Base-by-base conservation (phyloP, 2,888 invertebrate genomes). In the Troglohyphantes excavatus region DNA sequence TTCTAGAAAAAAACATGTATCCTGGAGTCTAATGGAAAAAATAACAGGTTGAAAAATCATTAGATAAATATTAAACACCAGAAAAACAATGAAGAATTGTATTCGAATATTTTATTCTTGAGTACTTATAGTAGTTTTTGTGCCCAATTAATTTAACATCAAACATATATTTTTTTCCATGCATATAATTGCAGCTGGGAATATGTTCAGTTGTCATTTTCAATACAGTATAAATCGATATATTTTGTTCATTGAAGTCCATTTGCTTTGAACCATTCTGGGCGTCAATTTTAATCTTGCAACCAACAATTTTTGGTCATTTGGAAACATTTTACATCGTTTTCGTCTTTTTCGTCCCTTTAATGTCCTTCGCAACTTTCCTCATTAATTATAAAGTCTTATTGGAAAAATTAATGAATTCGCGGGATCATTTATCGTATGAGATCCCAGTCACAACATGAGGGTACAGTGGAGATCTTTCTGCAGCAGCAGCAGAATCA, bases 321-420 rank as follows among this genome's bases (percentile, higher is more conserved):
- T 65, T 61, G 59, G 53, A 78, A 78, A 86, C 70, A 70, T 86
- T 86, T 68, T 67, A 39, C 85, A 70, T 78, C 43, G 70, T 67
- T 21, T 68, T 78, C 78, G 26, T 53, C 59, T 29, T 82, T 81
- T 87, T 70, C 61, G 29, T 86, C 23, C 75, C 43, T 88, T 67
- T 73, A 81, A 75, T 76, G 82, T 83, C 82, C 82, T 76, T 70
- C 88, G 43, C 33, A 70, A 82, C 46, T 76, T 59, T 59, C 68
- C 76, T 82, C 82, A 89, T 89, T 89, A 89, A 89, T 89, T 89
- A 89, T 63, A 29, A 46, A 75, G 68, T 82, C 46, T 75, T 76
- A 89, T 76, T 82, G 67, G 63, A 75, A 39, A 82, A 89, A 89
- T 89, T 89, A 89, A 89, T 89, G 88, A 82, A 89, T 89, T 63